phyloP scores from a whole-genome alignment of 2,888 invertebrate genomes.

The Aphidoletes aphidimyza region DNA sequence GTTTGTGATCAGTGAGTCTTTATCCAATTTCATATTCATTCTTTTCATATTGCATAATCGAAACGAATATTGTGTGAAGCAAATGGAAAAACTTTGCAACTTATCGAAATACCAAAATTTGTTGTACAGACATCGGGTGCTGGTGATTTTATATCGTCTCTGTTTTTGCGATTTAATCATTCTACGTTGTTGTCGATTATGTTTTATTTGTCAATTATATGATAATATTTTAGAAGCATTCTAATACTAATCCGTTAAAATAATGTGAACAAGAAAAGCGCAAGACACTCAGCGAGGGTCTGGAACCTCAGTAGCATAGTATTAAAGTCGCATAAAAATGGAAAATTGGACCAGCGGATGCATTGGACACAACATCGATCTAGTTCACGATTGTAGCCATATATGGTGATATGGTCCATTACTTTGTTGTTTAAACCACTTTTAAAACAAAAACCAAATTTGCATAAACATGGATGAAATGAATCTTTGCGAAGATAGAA shows the following conservation, averaged over 20 bases:
- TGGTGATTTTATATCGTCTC: background rate
- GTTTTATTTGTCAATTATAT: conserved; percentile 53
- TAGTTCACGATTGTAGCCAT: background rate
- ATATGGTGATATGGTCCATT: background rate
- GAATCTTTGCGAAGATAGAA: background rate
- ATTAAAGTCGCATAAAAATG: no score
- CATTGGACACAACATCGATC: background rate
- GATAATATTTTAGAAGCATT: conserved; percentile 24
- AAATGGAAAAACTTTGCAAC: conserved; percentile 14
- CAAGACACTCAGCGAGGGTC: no score
- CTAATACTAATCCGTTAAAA: background rate
- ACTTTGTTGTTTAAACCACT: background rate
- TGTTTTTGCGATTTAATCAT: conserved; percentile 3
- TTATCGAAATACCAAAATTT: conserved; percentile 21
- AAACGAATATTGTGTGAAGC: background rate
- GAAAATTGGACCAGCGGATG: background rate
- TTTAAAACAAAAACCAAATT: background rate
- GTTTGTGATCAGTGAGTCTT: background rate
- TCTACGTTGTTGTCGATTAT: background rate
- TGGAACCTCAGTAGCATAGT: no score
- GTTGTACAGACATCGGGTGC: background rate
- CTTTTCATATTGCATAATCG: background rate
- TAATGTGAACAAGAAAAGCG: no score
- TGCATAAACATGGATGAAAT: conserved; percentile 29
- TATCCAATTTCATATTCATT: conserved; percentile 25